Conservation (phyloP, 2,113 vertebrate genomes). For the Aldabrachelys gigantea region DNA sequence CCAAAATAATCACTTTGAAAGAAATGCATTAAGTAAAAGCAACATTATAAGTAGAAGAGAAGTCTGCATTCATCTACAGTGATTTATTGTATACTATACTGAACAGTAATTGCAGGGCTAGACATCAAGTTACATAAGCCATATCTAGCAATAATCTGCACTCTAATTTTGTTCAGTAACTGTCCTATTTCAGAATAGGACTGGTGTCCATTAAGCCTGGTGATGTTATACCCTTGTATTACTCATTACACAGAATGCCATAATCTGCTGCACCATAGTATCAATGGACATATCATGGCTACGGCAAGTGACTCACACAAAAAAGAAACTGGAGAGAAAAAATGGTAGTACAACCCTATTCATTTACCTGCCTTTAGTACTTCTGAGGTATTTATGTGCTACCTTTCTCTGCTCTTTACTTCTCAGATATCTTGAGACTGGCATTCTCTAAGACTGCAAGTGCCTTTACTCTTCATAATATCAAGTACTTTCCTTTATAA, state of each 20-base stretch:
- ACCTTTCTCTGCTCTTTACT: background rate
- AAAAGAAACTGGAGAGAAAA: background rate
- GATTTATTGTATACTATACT: background rate
- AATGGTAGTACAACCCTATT: background rate
- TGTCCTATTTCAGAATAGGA: background rate
- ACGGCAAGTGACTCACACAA: background rate
- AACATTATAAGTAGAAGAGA: background rate
- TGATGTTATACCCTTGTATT: rapidly evolving
- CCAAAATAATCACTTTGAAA: background rate
- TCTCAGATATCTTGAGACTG: background rate
- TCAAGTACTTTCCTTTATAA: background rate
- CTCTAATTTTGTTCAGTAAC: background rate
- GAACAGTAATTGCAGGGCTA: background rate
- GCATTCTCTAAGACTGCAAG: background rate
- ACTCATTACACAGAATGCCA: background rate
- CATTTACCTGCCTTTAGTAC: background rate
- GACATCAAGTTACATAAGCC: background rate
- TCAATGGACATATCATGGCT: background rate
- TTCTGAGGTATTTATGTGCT: background rate
- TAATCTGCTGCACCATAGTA: background rate
- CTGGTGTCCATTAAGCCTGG: background rate
- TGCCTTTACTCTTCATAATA: background rate
- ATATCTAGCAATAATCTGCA: background rate
- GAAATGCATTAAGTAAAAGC: background rate
- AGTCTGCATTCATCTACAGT: background rate